Evolutionary conservation across 2,888 invertebrate species (phyloP).

Genomic region (Acrocyrtus sp.): DNA sequence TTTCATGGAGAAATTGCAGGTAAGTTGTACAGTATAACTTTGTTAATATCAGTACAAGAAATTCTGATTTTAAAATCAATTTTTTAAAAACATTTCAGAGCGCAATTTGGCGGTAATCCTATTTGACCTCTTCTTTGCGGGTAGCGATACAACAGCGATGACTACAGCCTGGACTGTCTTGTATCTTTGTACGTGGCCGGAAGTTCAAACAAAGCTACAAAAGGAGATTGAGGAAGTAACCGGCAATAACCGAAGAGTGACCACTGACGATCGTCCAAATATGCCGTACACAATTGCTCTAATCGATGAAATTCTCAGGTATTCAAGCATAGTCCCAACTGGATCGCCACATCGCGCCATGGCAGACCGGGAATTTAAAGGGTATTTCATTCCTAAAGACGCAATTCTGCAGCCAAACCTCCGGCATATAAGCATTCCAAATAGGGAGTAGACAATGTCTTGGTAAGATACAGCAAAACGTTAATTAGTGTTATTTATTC

Average conservation of each 20-base stretch:
- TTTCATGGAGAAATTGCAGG: background rate
- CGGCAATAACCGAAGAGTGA: constrained; percentile 18
- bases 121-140: constrained; percentile 29
- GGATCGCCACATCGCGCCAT: constrained; percentile 71
- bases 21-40: too few species aligned
- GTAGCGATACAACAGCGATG: constrained; percentile 19
- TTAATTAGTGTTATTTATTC: too few species aligned
- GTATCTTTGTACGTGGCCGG: constrained; percentile 22
- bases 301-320: constrained; percentile 72
- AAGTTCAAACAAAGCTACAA: constrained; percentile 32
- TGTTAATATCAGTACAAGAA: too few species aligned
- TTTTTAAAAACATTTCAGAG: too few species aligned
- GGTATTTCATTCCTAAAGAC: constrained; percentile 38
- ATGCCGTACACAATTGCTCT: constrained; percentile 74
- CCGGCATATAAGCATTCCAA: constrained; percentile 53
- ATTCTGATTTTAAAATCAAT: too few species aligned
- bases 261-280: constrained; percentile 66
- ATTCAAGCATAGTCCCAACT: constrained; percentile 73
- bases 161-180: constrained; percentile 29
- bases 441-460: constrained; percentile 39
- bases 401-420: constrained; percentile 19
- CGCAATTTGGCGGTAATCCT: constrained; percentile 1
- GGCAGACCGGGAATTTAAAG: constrained; percentile 66
- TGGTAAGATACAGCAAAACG: too few species aligned
- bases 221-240: constrained; percentile 25